Evolutionary conservation across 2,113 vertebrate species (phyloP), one percentile per base, ranked within the genome.

Genomic region (Syngnathus typhle): DNA sequence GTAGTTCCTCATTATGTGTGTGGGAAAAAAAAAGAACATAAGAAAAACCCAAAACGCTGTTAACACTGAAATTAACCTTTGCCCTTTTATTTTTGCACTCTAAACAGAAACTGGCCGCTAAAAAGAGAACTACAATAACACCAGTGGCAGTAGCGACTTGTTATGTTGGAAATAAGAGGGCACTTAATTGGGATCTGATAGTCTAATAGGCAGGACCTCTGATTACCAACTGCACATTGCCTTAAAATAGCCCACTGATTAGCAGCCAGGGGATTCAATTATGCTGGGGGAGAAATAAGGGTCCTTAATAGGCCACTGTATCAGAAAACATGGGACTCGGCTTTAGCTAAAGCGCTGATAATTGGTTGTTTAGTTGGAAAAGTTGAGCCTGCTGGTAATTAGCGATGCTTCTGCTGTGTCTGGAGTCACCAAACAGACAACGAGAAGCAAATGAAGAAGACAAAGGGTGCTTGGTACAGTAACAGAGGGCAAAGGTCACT

Each of bases 231-330:
- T 88, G 81, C 87, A 89, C 85, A 90, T 86, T 86, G 80, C 78
- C 73, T 83, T 85, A 88, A 92, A 90, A 89, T 88, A 88, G 79
- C 85, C 69, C 84, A 77, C 81, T 88, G 92, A 88, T 87, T 86
- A 91, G 89, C 81, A 92, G 91, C 85, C 87, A 85, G 88, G 88
- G 91, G 91, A 91, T 87, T 89, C 80, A 82, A 91, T 92, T 90
- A 92, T 91, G 82, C 82, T 87, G 70, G 76, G 91, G 82, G 78
- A 88, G 77, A 87, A 86, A 85, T 85, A 84, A 90, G 82, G 87
- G 86, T 69, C 78, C 82, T 81, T 87, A 88, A 90, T 88, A 86
- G 86, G 87, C 80, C 78, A 89, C 82, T 85, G 86, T 82, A 87
- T 84, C 87, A 87, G 85, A 76, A 87, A 87, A 83, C 85, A 84